Evolutionary conservation across 2,888 invertebrate genomes (phyloP).

Genomic region (Panzeria rudis): DNA sequence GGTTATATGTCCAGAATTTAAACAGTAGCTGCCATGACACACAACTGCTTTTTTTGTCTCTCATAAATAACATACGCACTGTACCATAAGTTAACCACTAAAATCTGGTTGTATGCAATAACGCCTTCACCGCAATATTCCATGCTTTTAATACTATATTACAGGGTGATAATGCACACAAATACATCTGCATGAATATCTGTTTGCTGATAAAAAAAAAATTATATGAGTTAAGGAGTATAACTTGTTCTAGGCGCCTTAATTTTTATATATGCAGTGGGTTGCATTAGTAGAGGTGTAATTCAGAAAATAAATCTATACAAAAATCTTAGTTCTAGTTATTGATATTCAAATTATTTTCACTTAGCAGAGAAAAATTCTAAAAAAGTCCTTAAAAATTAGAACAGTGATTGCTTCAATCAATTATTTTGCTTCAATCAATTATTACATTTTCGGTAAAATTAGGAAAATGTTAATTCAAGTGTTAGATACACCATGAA

Average conservation of each 20-base stretch:
- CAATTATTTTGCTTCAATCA: too few species aligned
- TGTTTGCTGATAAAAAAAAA: neutral
- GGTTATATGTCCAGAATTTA: constrained; percentile 55
- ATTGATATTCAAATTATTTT: neutral
- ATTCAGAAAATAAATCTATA: neutral
- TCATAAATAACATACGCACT: constrained; percentile 70
- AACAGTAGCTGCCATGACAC: constrained; percentile 66
- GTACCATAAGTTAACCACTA: constrained; percentile 73
- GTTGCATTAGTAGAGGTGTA: neutral
- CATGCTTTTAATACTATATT: constrained; percentile 50
- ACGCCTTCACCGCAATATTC: constrained; percentile 72
- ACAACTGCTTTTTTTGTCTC: constrained; percentile 57
- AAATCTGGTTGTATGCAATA: constrained; percentile 74
- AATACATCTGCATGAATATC: neutral
- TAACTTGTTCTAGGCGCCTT: neutral
- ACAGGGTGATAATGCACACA: neutral
- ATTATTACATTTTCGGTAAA: too few species aligned
- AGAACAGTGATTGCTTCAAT: too few species aligned
- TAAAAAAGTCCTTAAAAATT: too few species aligned
- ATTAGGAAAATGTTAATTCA: too few species aligned
- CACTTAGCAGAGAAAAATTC: neutral
- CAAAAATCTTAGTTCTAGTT: neutral
- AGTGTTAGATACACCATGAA: neutral
- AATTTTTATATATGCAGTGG: neutral
- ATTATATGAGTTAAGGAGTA: neutral